Percentiles rank a stretch among this genome's conserved stretches.
Conservation (phyloP, 2,888 invertebrate species). For the Megalurothrips usitatus region DNA sequence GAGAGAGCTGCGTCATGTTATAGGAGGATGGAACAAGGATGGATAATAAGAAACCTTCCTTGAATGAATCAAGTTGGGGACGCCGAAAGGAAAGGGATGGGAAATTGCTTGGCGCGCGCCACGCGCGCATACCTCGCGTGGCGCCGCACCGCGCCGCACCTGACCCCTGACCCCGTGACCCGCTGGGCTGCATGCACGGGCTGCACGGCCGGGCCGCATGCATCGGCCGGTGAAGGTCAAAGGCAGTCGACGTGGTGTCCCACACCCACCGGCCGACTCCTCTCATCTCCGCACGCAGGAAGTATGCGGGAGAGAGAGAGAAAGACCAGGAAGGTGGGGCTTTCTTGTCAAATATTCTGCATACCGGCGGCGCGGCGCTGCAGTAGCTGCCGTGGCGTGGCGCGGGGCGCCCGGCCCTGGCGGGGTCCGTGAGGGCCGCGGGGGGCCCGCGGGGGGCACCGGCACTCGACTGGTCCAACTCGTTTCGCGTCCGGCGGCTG, state of each 20-base stretch:
- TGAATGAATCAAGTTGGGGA: no score
- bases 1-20: no score
- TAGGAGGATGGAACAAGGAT: no score
- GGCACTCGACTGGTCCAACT: constrained; percentile 18
- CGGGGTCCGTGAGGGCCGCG: neutral
- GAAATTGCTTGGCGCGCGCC: no score
- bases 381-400: neutral
- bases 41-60: no score
- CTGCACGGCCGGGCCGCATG: neutral
- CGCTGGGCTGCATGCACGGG: neutral
- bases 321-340: neutral
- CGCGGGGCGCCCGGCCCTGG: neutral
- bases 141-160: no score
- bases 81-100: no score
- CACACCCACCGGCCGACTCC: neutral
- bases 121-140: no score
- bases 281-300: neutral
- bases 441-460: neutral
- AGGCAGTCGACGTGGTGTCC: neutral
- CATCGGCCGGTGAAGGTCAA: neutral
- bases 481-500: constrained; percentile 18
- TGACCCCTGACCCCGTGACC: neutral
- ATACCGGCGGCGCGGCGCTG: neutral
- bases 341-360: neutral
- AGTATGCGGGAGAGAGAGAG: neutral